phyloP scores from a whole-genome alignment of 2,113 vertebrate genomes.

The Neotoma lepida region DNA sequence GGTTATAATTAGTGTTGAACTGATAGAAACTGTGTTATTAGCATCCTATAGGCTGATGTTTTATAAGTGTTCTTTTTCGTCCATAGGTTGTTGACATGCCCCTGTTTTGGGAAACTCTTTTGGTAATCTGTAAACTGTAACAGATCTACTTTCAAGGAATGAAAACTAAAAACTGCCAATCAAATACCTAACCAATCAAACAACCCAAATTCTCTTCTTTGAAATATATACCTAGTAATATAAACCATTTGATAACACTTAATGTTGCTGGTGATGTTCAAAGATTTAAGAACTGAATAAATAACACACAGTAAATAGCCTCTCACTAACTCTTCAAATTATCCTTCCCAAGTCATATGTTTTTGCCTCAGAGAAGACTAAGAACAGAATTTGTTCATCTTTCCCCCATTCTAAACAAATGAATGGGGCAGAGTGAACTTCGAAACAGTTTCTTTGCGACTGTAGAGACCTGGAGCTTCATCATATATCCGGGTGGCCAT shows the following conservation, averaged over 20 bases:
- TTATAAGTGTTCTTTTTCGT: background rate
- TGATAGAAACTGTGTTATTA: background rate
- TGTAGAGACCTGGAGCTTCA: background rate
- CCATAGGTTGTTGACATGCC: background rate
- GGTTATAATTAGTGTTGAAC: background rate
- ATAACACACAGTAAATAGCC: background rate
- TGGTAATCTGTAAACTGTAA: background rate
- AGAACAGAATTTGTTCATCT: background rate
- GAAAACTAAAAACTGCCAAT: background rate
- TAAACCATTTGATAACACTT: background rate
- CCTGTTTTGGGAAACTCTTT: background rate
- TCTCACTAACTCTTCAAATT: background rate
- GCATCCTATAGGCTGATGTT: background rate
- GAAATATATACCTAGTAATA: background rate
- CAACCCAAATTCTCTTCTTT: conserved; percentile 1
- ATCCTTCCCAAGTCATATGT: rapidly evolving
- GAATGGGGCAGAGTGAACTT: background rate
- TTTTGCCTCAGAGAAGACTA: background rate
- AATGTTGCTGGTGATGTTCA: background rate
- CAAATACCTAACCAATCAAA: background rate
- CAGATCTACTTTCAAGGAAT: background rate
- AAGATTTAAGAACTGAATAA: background rate
- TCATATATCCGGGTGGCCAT: background rate
- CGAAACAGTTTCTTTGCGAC: background rate
- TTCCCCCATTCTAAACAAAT: background rate